Evolutionary conservation across 2,888 invertebrate genomes (phyloP).

Genomic region (Cantharis rustica): DNA sequence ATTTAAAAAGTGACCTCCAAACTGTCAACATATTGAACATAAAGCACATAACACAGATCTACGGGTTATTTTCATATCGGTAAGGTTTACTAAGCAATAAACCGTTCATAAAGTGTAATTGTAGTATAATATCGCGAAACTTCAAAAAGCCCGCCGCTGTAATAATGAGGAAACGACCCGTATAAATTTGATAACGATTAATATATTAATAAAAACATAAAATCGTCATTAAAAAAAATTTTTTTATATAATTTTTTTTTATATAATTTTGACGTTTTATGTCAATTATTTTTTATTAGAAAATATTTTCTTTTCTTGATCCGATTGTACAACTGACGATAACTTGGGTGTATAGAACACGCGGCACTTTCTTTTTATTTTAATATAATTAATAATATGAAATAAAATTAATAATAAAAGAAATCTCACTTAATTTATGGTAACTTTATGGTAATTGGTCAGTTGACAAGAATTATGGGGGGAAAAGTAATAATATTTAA

Average conservation of each 20-base stretch:
- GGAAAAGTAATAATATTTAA: too few relatives aligned
- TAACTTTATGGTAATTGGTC: too few relatives aligned
- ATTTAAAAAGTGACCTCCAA: not conserved
- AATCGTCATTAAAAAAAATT: too few relatives aligned
- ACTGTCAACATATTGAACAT: not conserved
- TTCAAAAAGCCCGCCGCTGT: not conserved
- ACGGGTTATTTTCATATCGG: not conserved
- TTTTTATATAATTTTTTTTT: too few relatives aligned
- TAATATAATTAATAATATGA: too few relatives aligned
- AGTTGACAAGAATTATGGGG: too few relatives aligned
- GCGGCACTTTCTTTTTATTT: too few relatives aligned
- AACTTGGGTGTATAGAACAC: not conserved
- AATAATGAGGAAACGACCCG: not conserved
- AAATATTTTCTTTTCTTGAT: not conserved
- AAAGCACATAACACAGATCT: not conserved
- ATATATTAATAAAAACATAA: too few relatives aligned
- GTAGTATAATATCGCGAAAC: not conserved
- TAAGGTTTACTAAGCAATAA: not conserved
- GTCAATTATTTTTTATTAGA: not conserved
- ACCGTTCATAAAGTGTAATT: not conserved
- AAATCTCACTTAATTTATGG: too few relatives aligned
- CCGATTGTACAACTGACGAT: not conserved
- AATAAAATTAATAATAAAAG: too few relatives aligned
- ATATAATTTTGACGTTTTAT: too few relatives aligned
- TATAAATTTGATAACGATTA: not conserved